Evolutionary conservation across 2,797 vertebrate species (phyloP).

Genomic region (Trematomus bernacchii): DNA sequence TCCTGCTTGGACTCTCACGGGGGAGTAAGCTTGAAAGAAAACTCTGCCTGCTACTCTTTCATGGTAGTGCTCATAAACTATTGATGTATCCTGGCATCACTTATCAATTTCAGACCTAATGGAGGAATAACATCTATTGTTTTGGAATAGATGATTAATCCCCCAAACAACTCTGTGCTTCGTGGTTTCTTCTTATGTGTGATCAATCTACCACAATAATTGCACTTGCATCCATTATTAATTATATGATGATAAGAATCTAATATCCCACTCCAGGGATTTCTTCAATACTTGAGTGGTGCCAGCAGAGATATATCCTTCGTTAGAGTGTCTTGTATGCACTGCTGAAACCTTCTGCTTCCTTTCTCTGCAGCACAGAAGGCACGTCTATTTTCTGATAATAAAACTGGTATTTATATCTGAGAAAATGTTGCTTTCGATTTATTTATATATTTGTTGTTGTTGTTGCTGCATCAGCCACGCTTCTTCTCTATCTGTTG

Average conservation of each 20-base stretch:
- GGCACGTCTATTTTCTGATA: constrained; percentile 60
- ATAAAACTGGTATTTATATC: constrained; percentile 77
- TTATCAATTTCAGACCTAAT: constrained; percentile 19
- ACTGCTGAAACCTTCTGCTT: constrained; percentile 40
- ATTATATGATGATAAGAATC: constrained; percentile 34
- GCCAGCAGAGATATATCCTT: constrained; percentile 18
- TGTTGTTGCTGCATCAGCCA: constrained; percentile 55
- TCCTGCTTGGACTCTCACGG: constrained; percentile 48
- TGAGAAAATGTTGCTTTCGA: constrained; percentile 51
- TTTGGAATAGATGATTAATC: constrained; percentile 35
- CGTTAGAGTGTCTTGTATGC: constrained; percentile 22
- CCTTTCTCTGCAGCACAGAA: constrained; percentile 42
- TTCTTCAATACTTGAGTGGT: constrained; percentile 33
- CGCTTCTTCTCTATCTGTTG: constrained; percentile 39
- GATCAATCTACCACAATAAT: constrained; percentile 31
- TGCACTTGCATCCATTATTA: constrained; percentile 49
- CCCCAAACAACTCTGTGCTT: constrained; percentile 19
- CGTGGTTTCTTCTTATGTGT: constrained; percentile 18
- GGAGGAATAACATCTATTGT: constrained; percentile 21
- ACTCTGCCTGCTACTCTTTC: constrained; percentile 46
- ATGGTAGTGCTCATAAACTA: constrained; percentile 39
- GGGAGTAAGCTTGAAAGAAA: constrained; percentile 37
- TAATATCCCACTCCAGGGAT: constrained; percentile 37
- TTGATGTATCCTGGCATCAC: constrained; percentile 38
- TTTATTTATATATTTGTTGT: constrained; percentile 66